Evolutionary conservation across 2,888 invertebrate genomes (phyloP), one percentile per base, ranked within the genome.

Genomic region (Ophion costatus): DNA sequence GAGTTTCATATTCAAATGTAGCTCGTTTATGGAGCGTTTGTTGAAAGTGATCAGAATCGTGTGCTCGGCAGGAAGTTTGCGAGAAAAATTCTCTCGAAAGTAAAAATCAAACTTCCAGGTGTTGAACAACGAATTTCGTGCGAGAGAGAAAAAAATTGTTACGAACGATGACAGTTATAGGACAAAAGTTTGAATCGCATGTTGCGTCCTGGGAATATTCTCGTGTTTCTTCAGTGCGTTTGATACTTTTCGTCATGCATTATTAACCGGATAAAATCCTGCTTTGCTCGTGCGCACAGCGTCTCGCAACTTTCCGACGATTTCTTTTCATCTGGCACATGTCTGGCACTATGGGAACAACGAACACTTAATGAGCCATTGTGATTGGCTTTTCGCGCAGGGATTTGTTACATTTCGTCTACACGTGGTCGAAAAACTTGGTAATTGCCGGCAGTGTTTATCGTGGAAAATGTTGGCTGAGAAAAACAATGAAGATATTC

Each of bases 361-460:
- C n/a, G n/a, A 7, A 51, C 56, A 45, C 63, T 20, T 20, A 67
- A 80, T 24, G 4, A 51, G 59, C 24, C 42, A 9, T 17, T 51
- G 24, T 64, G 29, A 75, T 45, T 20, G 20, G 42, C 42, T 42
- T 66, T 29, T 70, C 64, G 51, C 73, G 9, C 38, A 42, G 17
- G 64, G 66, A 76, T 74, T 74, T 45, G 66, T 74, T 80, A 42
- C 24, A 67, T 42, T 66, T 45, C 20, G 33, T n/a, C 57, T 22
- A 5, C 42, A 71, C 79, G 73, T 74, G 57, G 29, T 64, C 24
- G 71, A 56, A 56, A 79, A 79, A 73, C 64, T 71, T 73, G 71
- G 22, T 38, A 51, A 64, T 73, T 66, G 22, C n/a, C 20, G 14
- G 63, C 0, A 57, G 22, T n/a, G n/a, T 51, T 51, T 17, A 9